Conservation (phyloP, 2,797 vertebrate genomes). For the Lophius americanus region DNA sequence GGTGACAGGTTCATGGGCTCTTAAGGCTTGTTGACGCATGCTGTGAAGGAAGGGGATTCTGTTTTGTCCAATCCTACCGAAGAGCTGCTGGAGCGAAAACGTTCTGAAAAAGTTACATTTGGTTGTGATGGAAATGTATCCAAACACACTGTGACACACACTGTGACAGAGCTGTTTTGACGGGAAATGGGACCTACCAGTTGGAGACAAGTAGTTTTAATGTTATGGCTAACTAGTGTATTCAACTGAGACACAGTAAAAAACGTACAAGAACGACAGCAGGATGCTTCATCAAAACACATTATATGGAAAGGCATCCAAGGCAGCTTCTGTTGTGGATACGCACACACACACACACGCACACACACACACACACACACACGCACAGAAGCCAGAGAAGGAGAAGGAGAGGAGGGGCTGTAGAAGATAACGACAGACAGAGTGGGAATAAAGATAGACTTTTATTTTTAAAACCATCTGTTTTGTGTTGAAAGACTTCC, state of each 20-base stretch:
- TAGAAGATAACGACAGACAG: conserved; percentile 59
- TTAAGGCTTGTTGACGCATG: too few relatives aligned
- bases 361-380: conserved; percentile 1
- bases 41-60: too few relatives aligned
- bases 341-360: background rate
- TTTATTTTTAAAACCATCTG: conserved; percentile 76
- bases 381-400: conserved; percentile 13
- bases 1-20: too few relatives aligned
- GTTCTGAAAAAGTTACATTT: too few relatives aligned
- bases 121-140: too few relatives aligned
- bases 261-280: conserved; percentile 3
- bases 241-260: background rate
- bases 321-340: background rate
- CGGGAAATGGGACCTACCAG: too few relatives aligned
- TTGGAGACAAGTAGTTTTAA: too few relatives aligned
- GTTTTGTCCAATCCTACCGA: too few relatives aligned
- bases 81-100: too few relatives aligned
- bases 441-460: conserved; percentile 58
- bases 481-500: conserved; percentile 75
- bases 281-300: conserved; percentile 6
- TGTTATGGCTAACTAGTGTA: too few relatives aligned
- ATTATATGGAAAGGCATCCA: background rate
- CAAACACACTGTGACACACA: too few relatives aligned
- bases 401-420: conserved; percentile 17
- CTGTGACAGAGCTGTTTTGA: too few relatives aligned